Evolutionary conservation across 2,113 vertebrate genomes (phyloP).

Genomic region (Zapornia atra): DNA sequence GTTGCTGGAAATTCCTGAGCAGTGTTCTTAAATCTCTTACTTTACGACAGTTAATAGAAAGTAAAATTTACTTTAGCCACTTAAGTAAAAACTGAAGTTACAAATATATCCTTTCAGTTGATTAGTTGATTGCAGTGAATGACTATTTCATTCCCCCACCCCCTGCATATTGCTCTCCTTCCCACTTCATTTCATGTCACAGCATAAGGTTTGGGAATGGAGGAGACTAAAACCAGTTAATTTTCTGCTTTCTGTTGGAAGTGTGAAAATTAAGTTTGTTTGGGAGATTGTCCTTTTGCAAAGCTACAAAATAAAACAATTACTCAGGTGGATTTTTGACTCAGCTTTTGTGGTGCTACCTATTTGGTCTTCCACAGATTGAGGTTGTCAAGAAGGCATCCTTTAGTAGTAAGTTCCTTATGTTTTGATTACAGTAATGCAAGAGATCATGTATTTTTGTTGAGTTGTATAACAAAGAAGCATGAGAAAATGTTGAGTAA

Average conservation of each 20-base stretch:
- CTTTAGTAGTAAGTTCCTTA: background rate
- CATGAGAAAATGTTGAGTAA: background rate
- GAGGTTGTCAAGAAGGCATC: background rate
- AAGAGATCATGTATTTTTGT: background rate
- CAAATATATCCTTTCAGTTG: background rate
- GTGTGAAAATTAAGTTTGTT: background rate
- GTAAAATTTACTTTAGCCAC: background rate
- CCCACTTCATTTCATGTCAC: background rate
- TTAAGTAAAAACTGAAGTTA: background rate
- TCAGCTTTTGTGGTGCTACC: background rate
- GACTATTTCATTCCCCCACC: fast-evolving
- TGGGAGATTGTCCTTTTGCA: background rate
- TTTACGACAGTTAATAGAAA: background rate
- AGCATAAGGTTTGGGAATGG: background rate
- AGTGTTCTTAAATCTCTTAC: background rate
- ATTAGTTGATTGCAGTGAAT: background rate
- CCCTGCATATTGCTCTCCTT: background rate
- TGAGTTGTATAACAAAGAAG: background rate
- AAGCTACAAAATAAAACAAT: background rate
- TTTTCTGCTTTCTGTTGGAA: background rate
- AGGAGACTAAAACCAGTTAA: background rate
- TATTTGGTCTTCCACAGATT: background rate
- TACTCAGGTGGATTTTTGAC: background rate
- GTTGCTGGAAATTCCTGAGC: background rate
- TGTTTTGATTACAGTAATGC: background rate